Base-by-base conservation (phyloP, 2,113 vertebrate genomes). In the Saccopteryx bilineata region DNA sequence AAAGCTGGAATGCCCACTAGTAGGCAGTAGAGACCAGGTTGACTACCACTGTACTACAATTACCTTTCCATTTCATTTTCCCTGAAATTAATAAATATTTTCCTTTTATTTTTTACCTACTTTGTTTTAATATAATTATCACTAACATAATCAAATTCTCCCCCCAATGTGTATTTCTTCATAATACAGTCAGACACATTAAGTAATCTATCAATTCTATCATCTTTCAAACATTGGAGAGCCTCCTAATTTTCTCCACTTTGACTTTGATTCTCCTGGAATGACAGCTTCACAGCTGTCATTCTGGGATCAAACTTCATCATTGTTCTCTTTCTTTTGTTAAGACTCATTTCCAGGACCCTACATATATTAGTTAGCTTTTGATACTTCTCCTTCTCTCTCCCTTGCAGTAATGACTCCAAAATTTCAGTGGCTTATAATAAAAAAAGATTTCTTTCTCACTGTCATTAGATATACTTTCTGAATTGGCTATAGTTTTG, bases 51-150 rank as follows among this genome's bases (percentile, higher is more conserved):
- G 39, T 39, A 39, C 39, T 39, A 39, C 39, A 19, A 87, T 81
- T 90, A 54, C 17, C 52, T 90, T 94, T 82, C 39, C 18, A 90
- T 91, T 93, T 84, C 33, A 11, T 48, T 93, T 97, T 89, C 72
- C 19, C 14, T 71, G 23, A 61, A 89, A 9, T 69, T 91, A 75
- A 61, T 81, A 72, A 60, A 63, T n/a, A 26, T 50, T 74, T 93
- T 46, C 50, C 46, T 93, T 95, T 91, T 81, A 84, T 75, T 92
- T 93, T 89, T 75, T 10, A 71, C 17, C 93, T 89, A 71, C 5
- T 74, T 93, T 84, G 52, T 82, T 93, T 93, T 91, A 89, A 24
- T 92, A 72, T 56, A 88, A 91, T 95, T 87, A 82, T 68, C 23
- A 71, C 10, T 79, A 58, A 93, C 46, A 66, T 60, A 93, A 76